These are phyloP conservation scores for Pangasianodon hypophthalmus DNA, from an alignment of 2,113 vertebrate genomes.

Conservation along the genomic window DNA sequence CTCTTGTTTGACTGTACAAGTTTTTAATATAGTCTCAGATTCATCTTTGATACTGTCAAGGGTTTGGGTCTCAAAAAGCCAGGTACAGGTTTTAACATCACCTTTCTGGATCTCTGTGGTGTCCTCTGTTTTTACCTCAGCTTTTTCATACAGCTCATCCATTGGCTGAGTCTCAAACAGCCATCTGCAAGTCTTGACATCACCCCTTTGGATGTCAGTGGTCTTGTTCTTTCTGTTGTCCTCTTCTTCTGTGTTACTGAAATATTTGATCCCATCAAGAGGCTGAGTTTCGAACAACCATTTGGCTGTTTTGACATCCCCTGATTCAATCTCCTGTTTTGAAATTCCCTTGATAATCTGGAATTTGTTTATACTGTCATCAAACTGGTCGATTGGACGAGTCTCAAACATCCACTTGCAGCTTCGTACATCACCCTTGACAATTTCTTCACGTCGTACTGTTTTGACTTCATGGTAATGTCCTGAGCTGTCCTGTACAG, in stretches of 20 bases:
- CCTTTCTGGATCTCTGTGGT: conserved; percentile 82
- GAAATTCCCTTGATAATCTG: conserved; percentile 92
- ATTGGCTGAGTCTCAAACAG: conserved; percentile 91
- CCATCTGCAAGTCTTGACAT: conserved; percentile 89
- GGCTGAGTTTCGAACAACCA: conserved; percentile 93
- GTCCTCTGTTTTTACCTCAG: conserved; percentile 67
- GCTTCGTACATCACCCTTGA: conserved; percentile 85
- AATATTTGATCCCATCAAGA: conserved; percentile 84
- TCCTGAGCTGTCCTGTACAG: conserved; percentile 86
- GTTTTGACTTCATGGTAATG: conserved; percentile 90
- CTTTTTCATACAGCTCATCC: conserved; percentile 87
- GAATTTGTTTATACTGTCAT: conserved; percentile 85
- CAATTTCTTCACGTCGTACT: conserved; percentile 86
- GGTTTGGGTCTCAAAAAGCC: conserved; percentile 89
- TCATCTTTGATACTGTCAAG: conserved; percentile 86
- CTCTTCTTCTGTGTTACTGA: conserved; percentile 75
- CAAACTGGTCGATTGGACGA: conserved; percentile 87
- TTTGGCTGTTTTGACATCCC: conserved; percentile 90
- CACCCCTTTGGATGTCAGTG: conserved; percentile 80
- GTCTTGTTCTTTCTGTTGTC: conserved; percentile 68
- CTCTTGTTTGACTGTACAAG: conserved; percentile 80
- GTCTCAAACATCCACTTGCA: conserved; percentile 95
- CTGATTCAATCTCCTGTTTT: conserved; percentile 86
- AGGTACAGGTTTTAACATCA: conserved; percentile 88
- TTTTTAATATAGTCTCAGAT: conserved; percentile 74